Evolutionary conservation across 2,888 invertebrate species (phyloP).

Genomic region (Andrena camellia): DNA sequence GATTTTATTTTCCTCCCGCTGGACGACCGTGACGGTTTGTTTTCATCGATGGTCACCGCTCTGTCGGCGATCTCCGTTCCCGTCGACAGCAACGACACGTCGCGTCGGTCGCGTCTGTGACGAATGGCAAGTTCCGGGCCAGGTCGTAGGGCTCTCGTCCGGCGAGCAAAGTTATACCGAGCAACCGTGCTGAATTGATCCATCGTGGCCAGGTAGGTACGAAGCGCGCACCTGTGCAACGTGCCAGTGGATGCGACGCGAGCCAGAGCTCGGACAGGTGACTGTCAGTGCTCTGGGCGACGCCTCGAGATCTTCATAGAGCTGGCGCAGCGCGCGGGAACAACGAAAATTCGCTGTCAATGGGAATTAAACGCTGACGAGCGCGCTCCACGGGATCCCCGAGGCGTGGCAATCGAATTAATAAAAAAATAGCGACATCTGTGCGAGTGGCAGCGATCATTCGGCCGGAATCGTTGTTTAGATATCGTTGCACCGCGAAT

Average conservation of each 20-base stretch:
- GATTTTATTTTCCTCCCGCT: not conserved
- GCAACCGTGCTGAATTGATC: conserved; percentile 54
- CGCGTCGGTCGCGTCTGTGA: conserved; percentile 41
- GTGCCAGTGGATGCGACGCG: conserved; percentile 65
- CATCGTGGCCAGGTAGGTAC: conserved; percentile 35
- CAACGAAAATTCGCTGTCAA: conserved; percentile 56
- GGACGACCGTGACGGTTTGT: not conserved
- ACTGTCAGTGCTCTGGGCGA: conserved; percentile 81
- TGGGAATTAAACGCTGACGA: conserved; percentile 14
- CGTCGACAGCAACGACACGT: conserved; percentile 6
- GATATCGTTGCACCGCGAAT: not conserved
- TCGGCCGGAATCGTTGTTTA: not conserved
- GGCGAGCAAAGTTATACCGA: conserved; percentile 63
- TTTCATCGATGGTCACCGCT: conserved; percentile 4
- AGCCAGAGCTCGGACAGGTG: conserved; percentile 81
- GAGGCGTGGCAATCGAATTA: conserved; percentile 22
- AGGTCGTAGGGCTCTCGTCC: conserved; percentile 45
- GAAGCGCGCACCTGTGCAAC: conserved; percentile 50
- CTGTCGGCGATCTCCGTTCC: conserved; percentile 12
- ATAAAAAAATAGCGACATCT: conserved; percentile 4
- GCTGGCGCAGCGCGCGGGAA: conserved; percentile 51
- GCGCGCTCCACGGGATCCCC: not conserved
- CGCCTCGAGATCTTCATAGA: conserved; percentile 77
- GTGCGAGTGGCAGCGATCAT: conserved; percentile 2
- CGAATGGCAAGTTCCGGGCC: conserved; percentile 55